Evolutionary conservation across 2,888 invertebrate species (phyloP), one percentile per base, ranked within the genome.

Genomic region (Lithodes maja): DNA sequence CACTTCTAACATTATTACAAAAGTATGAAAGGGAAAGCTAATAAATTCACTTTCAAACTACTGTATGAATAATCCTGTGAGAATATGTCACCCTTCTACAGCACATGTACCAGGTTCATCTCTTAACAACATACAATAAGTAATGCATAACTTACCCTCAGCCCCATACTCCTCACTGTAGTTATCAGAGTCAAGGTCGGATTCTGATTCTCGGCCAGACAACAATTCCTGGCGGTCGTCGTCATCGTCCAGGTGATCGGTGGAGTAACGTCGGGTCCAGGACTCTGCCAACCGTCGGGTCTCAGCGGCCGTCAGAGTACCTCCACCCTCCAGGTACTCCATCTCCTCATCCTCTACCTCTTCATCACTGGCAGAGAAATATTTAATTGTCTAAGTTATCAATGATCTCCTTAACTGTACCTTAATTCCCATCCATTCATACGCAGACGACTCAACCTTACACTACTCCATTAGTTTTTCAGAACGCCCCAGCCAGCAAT

Each of bases 261-360:
- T 92, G 3, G 94, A 94, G 92, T 95, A 95, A 54, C 95, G 94
- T 86, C 95, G 93, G 77, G 96, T 96, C 95, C 96, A 96, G 91
- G 95, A 95, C 92, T 96, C 96, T 0, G 96, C 96, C 92, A 96
- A 94, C 92, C 96, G 95, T 84, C 96, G 93, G 0, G 96, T 96
- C 92, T 96, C 96, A 92, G 95, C 95, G 83, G 95, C 95, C n/a
- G 95, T 95, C 75, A 95, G 93, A 49, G 92, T 92, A 3, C 95
- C 95, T 92, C 92, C 92, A 80, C 96, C 96, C 92, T 96, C 94
- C 3, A 96, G 96, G 93, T 96, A 96, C 93, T 96, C 96, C 49
- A 95, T 95, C 93, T 95, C 96, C 85, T 93, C 92, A 49, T 92
- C 93, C 90, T 95, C 96, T 89, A 96, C 96, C 84, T 96, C 96